Evolutionary conservation across 2,113 vertebrate species (phyloP), one percentile per base, ranked within the genome.

Genomic region (Hypanus sabinus): DNA sequence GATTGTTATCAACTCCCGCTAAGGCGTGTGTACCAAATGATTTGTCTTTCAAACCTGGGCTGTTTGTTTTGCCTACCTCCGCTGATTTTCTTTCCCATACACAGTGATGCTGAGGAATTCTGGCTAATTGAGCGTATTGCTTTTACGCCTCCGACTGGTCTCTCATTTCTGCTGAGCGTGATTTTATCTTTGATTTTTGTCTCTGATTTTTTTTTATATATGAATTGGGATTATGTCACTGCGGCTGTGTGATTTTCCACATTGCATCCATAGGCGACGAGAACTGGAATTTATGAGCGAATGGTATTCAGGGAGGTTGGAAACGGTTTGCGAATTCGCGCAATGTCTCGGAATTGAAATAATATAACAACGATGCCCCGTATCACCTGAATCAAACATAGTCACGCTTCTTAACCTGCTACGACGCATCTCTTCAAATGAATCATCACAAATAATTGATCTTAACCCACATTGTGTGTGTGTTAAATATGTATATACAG

Each of bases 171-270:
- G 60, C 30, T n/a, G n/a, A 33, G 16, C 85, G n/a, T 14, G 85
- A 5, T 65, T 68, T 68, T 62, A 90, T 14, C 30, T 68, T 30
- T 30, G 60, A 65, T 90, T 65, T n/a, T 68, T 65, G 57, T 46
- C 46, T 46, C 46, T 46, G 46, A 46, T 46, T 46, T 1, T 46
- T 46, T 46, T 46, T 46, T 46, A 3, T 0, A 65, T 65, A 65
- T 90, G 85, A 90, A 62, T n/a, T 88, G 83, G 83, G 83, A 88
- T 62, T 60, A n/a, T 88, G 57, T 62, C 83, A 14, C 60, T 88
- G 90, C 33, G 90, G 33, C 65, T 92, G 36, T 3, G 24, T 75
- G 38, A 90, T 65, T 93, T 55, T 12, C 68, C 90, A 73, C 90
- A 46, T 73, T 9, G 71, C 33, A 92, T 5, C 90, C 20, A 0